Evolutionary conservation across 2,797 vertebrate species (phyloP), one percentile per base, ranked within the genome.

Genomic region (Clarias pachynema): DNA sequence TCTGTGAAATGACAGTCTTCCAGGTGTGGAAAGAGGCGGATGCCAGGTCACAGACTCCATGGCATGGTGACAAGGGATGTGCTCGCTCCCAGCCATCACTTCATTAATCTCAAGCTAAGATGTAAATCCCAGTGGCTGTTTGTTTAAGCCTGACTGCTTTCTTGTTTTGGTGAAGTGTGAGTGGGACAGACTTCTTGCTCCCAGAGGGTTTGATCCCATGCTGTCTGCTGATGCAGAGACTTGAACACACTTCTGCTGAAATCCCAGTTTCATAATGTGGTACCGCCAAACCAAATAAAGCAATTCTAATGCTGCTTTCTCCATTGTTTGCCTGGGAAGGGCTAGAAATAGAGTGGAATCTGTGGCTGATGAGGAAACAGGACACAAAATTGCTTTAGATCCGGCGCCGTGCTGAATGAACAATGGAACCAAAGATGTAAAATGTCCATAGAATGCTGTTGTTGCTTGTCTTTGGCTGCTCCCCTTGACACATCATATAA

Each of bases 1-100:
- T 91, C 92, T 93, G 87, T 88, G 92, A 94, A 94, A 94, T 94
- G 94, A 94, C 95, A 95, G 94, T 92, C 91, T 91, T 93, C 89
- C 93, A 90, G 89, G 90, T 90, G 93, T 93, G 91, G 92, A 91
- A 93, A 92, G 90, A 91, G 91, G 89, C 80, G 86, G 89, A 89
- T 75, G 89, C 91, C 69, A 89, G 93, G 94, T 93, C 92, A 85
- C 84, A 85, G 87, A 86, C 89, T 82, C 79, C 87, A 90, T 89
- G 91, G 89, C 90, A 90, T 1, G 8, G 90, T 89, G 92, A 90
- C 88, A 90, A 84, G 92, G 86, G 89, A 88, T 90, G 90, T 92
- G 91, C 91, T 94, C 91, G 93, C 92, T 93, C 91, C 92, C 91
- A 93, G 89, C 90, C 88, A 90, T 91, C 84, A 92, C 87, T 93